Conservation (phyloP, 2,888 invertebrate genomes). For the Elmis aenea region DNA sequence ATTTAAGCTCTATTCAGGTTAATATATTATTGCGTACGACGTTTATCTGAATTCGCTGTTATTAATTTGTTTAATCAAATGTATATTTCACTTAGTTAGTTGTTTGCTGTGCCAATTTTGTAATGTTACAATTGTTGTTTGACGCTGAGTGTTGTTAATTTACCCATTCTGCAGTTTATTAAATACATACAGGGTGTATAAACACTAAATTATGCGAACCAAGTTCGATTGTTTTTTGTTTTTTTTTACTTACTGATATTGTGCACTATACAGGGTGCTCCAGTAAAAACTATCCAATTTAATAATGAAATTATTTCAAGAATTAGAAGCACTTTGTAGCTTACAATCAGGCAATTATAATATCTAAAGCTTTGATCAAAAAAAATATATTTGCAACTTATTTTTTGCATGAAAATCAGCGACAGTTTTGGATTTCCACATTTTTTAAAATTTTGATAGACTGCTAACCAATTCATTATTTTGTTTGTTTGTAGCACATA, state of each 20-base stretch:
- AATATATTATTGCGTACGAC: constrained; percentile 26
- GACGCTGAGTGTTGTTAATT: constrained; percentile 20
- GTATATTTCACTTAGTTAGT: constrained; percentile 16
- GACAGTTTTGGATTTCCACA: too few species aligned
- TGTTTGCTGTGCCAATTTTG: constrained; percentile 22
- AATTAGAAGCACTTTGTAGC: not conserved
- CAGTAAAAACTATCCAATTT: too few species aligned
- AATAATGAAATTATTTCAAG: not conserved
- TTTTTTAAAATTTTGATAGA: too few species aligned
- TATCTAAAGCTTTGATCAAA: too few species aligned
- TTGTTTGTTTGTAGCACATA: too few species aligned
- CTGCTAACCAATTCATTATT: too few species aligned
- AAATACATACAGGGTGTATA: constrained; percentile 14
- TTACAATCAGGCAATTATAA: not conserved
- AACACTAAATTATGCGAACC: too few species aligned
- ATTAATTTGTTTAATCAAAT: constrained; percentile 15
- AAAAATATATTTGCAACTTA: too few species aligned
- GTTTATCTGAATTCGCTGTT: constrained; percentile 25
- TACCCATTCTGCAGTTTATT: constrained; percentile 11
- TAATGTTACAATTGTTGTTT: constrained; percentile 21
- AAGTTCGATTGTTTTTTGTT: too few species aligned
- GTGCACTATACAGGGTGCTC: too few species aligned
- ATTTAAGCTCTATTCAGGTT: constrained; percentile 29
- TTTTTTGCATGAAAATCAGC: too few species aligned
- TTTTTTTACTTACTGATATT: too few species aligned